Conservation (phyloP, 2,888 invertebrate species). For the Flexamia atlantica region DNA sequence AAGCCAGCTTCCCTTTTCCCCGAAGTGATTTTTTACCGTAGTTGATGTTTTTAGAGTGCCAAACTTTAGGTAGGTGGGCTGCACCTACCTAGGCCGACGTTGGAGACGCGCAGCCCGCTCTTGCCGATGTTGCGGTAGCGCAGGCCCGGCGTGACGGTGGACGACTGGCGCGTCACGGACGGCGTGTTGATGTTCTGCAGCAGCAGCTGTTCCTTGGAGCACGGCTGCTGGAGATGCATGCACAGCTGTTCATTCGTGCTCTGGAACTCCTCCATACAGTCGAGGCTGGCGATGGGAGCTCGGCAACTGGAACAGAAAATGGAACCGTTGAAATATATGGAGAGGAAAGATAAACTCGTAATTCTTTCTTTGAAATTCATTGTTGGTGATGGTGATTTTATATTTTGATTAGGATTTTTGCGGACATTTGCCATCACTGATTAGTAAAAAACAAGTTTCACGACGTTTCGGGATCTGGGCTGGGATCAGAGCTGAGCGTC, state of each 20-base stretch:
- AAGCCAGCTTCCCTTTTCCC: too few species aligned
- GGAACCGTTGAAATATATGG: neutral
- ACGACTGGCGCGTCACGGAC: slow-evolving; percentile 79
- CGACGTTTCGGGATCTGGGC: too few species aligned
- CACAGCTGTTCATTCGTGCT: slow-evolving; percentile 78
- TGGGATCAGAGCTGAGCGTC: too few species aligned
- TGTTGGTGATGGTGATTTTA: too few species aligned
- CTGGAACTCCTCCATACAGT: slow-evolving; percentile 97
- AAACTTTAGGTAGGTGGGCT: too few species aligned
- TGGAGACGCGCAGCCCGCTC: slow-evolving; percentile 95
- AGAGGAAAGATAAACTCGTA: too few species aligned
- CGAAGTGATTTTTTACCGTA: too few species aligned
- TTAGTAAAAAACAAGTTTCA: too few species aligned
- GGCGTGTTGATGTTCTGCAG: slow-evolving; percentile 74
- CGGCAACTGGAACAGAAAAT: slow-evolving; percentile 83
- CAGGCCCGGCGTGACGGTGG: slow-evolving; percentile 86
- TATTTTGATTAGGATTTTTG: too few species aligned
- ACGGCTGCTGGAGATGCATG: slow-evolving; percentile 74
- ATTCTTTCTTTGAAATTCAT: too few species aligned
- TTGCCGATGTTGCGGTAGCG: slow-evolving; percentile 96
- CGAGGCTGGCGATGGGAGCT: slow-evolving; percentile 94
- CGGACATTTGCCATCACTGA: too few species aligned
- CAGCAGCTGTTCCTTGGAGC: slow-evolving; percentile 79
- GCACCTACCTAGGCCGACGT: slow-evolving; percentile 88
- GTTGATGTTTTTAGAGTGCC: too few species aligned